Evolutionary conservation across 2,797 vertebrate species (phyloP).

Genomic region (Thamnophis elegans): DNA sequence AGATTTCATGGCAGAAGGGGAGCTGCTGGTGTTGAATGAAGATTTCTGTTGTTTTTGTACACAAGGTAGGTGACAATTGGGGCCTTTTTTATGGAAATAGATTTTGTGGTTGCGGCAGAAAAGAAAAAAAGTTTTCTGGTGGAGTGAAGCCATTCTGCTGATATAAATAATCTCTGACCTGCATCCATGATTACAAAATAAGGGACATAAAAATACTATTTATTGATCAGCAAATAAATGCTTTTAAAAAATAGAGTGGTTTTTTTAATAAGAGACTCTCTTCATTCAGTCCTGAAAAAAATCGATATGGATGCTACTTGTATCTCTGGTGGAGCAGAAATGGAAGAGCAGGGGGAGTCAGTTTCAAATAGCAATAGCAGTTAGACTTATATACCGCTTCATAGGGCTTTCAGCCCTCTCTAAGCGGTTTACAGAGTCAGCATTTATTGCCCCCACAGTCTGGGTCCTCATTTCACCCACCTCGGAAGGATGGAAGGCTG

Average conservation of each 20-base stretch:
- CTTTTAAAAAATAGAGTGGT: not conserved
- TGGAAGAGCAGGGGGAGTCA: not conserved
- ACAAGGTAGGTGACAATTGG: not conserved
- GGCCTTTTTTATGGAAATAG: not conserved
- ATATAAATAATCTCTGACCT: not conserved
- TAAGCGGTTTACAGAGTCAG: too few species aligned
- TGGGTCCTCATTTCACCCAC: too few species aligned
- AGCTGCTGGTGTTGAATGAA: not conserved
- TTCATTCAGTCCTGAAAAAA: not conserved
- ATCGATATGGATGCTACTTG: not conserved
- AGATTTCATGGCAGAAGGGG: not conserved
- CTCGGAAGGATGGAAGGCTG: too few species aligned
- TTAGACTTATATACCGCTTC: too few species aligned
- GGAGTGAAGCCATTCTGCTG: not conserved
- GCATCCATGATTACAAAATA: not conserved
- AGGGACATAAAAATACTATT: not conserved
- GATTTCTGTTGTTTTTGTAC: not conserved
- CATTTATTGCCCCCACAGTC: too few species aligned
- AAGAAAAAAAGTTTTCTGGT: not conserved
- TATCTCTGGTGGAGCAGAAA: not conserved
- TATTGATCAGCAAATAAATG: not conserved
- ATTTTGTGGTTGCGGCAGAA: not conserved
- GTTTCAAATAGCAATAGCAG: too few species aligned
- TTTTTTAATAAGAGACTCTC: not conserved
- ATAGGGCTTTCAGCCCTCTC: too few species aligned